phyloP scores from a whole-genome alignment of 2,888 invertebrate species.

The Galeopsomyia nigrocyanea region DNA sequence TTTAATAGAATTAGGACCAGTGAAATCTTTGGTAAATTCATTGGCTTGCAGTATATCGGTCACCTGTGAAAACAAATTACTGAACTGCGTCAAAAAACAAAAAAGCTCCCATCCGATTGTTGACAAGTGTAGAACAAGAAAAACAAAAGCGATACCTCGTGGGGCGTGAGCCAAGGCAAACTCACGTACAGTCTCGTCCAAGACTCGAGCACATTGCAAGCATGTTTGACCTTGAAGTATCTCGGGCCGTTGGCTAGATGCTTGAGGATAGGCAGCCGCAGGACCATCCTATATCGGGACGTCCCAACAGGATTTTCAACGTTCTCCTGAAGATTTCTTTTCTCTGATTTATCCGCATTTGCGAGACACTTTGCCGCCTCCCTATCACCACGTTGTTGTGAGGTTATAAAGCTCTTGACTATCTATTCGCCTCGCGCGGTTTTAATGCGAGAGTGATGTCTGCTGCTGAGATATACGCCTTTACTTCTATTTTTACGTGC shows the following conservation, averaged over 20 bases:
- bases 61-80: conserved; percentile 72
- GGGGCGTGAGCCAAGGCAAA: conserved; percentile 66
- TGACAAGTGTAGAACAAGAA: not conserved
- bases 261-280: conserved; percentile 33
- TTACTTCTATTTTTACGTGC: conserved; percentile 11
- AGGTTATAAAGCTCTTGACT: conserved; percentile 27
- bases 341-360: conserved; percentile 42
- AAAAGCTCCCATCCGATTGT: not conserved
- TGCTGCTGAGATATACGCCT: too few relatives aligned
- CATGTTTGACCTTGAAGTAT: conserved; percentile 44
- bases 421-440: too few relatives aligned
- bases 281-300: conserved; percentile 41
- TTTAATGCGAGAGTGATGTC: too few relatives aligned
- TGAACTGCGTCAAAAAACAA: not conserved
- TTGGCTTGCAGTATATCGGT: conserved; percentile 82
- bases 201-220: conserved; percentile 36
- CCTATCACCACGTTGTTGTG: too few relatives aligned
- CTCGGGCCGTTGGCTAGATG: conserved; percentile 47
- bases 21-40: conserved; percentile 84
- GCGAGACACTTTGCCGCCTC: not conserved
- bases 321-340: conserved; percentile 25
- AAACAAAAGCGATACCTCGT: conserved; percentile 62
- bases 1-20: conserved; percentile 77
- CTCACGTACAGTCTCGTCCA: conserved; percentile 55
- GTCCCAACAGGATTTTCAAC: conserved; percentile 34